phyloP scores from a whole-genome alignment of 1,140 invertebrate species.

The Atta colombica region DNA sequence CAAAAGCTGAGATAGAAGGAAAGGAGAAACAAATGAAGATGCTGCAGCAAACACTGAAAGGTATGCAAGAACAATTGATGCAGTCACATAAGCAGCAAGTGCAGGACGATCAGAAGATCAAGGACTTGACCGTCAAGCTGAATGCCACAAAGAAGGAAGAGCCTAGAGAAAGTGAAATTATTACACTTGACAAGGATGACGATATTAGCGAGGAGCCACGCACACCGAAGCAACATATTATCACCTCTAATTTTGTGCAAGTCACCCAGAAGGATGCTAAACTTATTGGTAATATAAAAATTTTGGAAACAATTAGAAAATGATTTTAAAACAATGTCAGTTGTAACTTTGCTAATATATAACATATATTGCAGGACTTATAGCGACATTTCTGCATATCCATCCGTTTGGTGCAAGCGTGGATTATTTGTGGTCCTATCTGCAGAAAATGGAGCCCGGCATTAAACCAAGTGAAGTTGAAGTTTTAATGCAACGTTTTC shows the following conservation, averaged over 20 bases:
- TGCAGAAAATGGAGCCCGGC: constrained; percentile 91
- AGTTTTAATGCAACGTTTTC: constrained; percentile 91
- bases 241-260: constrained; percentile 79
- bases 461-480: constrained; percentile 91
- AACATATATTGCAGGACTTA: constrained; percentile 88
- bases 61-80: constrained; percentile 92
- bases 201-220: constrained; percentile 86
- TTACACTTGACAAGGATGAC: constrained; percentile 86
- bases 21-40: constrained; percentile 92
- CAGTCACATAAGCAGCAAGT: constrained; percentile 89
- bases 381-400: constrained; percentile 94
- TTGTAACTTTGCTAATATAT: background rate
- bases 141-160: constrained; percentile 83
- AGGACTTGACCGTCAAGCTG: constrained; percentile 87
- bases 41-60: constrained; percentile 92
- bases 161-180: constrained; percentile 82
- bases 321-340: background rate
- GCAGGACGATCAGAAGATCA: constrained; percentile 89
- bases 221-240: constrained; percentile 79
- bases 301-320: constrained; percentile 11
- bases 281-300: constrained; percentile 86
- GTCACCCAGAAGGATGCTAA: constrained; percentile 88
- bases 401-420: constrained; percentile 95
- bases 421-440: constrained; percentile 94
- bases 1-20: constrained; percentile 89